Base-by-base conservation (phyloP, 1,140 invertebrate species). In the Anastrepha obliqua region DNA sequence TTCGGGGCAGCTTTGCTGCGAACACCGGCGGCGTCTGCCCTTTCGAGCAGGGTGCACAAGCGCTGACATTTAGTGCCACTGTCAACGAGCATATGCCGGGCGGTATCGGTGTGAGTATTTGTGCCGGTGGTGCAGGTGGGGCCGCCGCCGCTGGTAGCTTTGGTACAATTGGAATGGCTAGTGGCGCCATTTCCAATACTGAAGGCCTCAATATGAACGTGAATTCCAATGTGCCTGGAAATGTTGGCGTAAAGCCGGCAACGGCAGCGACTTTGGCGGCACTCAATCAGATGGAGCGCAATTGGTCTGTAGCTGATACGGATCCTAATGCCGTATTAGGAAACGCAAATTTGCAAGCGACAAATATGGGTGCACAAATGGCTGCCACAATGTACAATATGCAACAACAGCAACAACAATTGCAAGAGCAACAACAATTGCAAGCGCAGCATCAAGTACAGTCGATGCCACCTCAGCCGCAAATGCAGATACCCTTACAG, bases 1-100 rank as follows among this genome's bases (percentile, higher is more conserved):
- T 97, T 9, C 94, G 95, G 78, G 94, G 94, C 86, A 94, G 94
- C 88, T 95, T 95, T 90, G 87, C 85, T 3, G 74, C 13, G n/a
- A 81, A 81, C 20, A 88, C 90, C 62, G 90, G 91, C 5, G 86
- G 87, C 4, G 89, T 90, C 4, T 91, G 91, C 20, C 65, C 58
- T 47, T 64, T 65, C n/a, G 88, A 88, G 60, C 74, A 74, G 29
- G 87, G 87, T 81, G 88, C 85, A 59, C 85, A 88, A 55, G 65
- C 87, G 44, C 64, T 87, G 44, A 87, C 88, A 20, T 88, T 87
- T 86, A 88, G 86, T 87, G 86, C 88, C 59, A 88, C 86, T 55
- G 87, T 89, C 55, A 89, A 88, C 81, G 88, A 89, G 47, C 88
- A 86, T 15, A 86, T 62, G 42, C 85, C 47, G 3, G 64, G 51